A percentile compares a stretch with the other conserved stretches of the same genome.
Conservation (phyloP, 2,888 invertebrate genomes). For the Lingula anatina region DNA sequence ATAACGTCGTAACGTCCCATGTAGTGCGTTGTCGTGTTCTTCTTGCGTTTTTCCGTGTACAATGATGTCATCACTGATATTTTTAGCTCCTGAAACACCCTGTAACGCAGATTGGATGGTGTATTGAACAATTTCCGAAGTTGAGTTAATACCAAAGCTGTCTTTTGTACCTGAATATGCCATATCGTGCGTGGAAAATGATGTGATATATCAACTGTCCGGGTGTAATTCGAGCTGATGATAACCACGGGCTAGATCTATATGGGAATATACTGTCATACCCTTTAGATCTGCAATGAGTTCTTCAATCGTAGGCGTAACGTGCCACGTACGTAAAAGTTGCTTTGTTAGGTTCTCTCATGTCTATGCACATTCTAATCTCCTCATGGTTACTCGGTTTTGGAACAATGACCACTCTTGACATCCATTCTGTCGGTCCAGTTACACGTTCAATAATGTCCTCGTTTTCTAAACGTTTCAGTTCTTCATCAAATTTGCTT, state of each 20-base stretch:
- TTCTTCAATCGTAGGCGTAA: neutral
- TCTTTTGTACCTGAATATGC: neutral
- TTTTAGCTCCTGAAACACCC: neutral
- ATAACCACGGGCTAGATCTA: neutral
- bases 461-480: neutral
- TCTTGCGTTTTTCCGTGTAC: neutral
- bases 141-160: neutral
- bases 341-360: neutral
- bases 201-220: neutral
- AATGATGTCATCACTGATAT: neutral
- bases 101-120: neutral
- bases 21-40: neutral
- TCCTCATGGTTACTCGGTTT: neutral
- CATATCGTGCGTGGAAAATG: neutral
- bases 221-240: neutral
- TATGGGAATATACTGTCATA: neutral
- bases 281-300: neutral
- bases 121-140: neutral
- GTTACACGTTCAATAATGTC: neutral
- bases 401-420: neutral
- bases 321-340: neutral
- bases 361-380: neutral
- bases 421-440: neutral
- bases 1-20: neutral
- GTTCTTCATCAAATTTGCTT: neutral